Percentiles rank a stretch among this genome's conserved stretches.
Evolutionary conservation across 2,797 vertebrate species (phyloP).

Genomic region (Danio choprae): DNA sequence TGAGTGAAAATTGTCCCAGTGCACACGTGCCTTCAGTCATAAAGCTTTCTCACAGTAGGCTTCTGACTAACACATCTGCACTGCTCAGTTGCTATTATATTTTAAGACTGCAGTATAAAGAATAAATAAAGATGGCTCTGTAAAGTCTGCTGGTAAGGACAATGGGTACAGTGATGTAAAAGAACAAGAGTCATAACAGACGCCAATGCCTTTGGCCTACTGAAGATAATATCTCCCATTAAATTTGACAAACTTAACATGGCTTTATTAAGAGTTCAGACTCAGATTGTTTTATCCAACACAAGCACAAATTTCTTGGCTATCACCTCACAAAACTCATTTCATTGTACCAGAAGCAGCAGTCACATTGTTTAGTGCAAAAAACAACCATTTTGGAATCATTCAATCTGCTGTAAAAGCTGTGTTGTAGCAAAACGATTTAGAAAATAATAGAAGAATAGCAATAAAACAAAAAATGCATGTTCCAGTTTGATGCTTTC

Average conservation of each 20-base stretch:
- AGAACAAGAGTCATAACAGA: conserved; percentile 17
- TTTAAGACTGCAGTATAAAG: conserved; percentile 22
- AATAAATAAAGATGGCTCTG: conserved; percentile 41
- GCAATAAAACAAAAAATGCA: conserved; percentile 58
- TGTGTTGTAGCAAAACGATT: not conserved
- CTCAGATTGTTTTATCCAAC: not conserved
- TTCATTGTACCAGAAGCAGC: conserved; percentile 29
- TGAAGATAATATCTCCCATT: not conserved
- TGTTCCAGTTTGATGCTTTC: conserved; percentile 53
- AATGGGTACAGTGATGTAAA: not conserved
- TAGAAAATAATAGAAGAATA: conserved; percentile 1
- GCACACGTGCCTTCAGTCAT: not conserved
- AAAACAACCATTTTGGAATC: conserved; percentile 13
- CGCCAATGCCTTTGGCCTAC: conserved; percentile 16
- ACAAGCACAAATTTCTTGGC: not conserved
- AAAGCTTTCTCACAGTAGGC: conserved; percentile 9
- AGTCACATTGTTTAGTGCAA: conserved; percentile 39
- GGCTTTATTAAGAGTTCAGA: not conserved
- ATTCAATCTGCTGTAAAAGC: conserved; percentile 19
- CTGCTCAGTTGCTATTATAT: not conserved
- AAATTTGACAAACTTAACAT: conserved; percentile 1
- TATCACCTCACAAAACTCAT: not conserved
- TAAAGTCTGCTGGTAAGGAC: conserved; percentile 5
- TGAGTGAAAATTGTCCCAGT: no score
- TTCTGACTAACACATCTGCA: conserved; percentile 6